phyloP scores from a whole-genome alignment of 2,797 vertebrate species.

The Poecilia gillii region DNA sequence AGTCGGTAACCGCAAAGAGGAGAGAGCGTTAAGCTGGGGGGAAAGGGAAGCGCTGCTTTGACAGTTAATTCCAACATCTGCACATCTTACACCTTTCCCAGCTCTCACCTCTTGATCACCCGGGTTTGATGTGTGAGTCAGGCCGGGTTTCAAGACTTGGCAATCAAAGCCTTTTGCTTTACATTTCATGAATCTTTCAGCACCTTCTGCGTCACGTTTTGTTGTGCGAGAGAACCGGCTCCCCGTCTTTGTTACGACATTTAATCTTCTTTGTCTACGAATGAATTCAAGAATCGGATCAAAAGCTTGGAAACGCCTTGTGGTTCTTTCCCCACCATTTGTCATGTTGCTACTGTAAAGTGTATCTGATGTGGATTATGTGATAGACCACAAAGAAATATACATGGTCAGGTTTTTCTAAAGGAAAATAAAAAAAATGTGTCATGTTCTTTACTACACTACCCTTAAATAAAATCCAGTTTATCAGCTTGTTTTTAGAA shows the following conservation, averaged over 20 bases:
- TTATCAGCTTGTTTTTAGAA: background rate
- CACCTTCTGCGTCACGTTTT: constrained; percentile 12
- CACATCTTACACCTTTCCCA: constrained; percentile 3
- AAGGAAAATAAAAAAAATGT: background rate
- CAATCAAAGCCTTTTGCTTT: constrained; percentile 50
- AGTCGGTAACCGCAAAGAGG: constrained; percentile 50
- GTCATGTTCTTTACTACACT: background rate
- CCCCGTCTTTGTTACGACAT: constrained; percentile 40
- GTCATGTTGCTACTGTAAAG: background rate
- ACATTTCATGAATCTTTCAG: constrained; percentile 44
- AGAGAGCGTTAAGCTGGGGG: constrained; percentile 24
- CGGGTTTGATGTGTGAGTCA: constrained; percentile 21
- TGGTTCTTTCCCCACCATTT: background rate
- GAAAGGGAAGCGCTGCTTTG: constrained; percentile 8
- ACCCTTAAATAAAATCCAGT: background rate
- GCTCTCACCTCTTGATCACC: constrained; percentile 9
- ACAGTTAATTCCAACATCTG: background rate
- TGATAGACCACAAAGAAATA: background rate
- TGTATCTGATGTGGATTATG: background rate
- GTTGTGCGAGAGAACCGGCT: constrained; percentile 16
- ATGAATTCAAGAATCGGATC: constrained; percentile 15
- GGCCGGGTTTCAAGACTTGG: constrained; percentile 13
- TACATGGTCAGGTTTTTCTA: background rate
- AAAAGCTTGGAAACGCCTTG: constrained; percentile 23
- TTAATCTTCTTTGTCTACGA: constrained; percentile 34